A percentile compares a stretch with the other conserved stretches of the same genome.
phyloP scores from a whole-genome alignment of 1,140 invertebrate species.

The Cepaea nemoralis region DNA sequence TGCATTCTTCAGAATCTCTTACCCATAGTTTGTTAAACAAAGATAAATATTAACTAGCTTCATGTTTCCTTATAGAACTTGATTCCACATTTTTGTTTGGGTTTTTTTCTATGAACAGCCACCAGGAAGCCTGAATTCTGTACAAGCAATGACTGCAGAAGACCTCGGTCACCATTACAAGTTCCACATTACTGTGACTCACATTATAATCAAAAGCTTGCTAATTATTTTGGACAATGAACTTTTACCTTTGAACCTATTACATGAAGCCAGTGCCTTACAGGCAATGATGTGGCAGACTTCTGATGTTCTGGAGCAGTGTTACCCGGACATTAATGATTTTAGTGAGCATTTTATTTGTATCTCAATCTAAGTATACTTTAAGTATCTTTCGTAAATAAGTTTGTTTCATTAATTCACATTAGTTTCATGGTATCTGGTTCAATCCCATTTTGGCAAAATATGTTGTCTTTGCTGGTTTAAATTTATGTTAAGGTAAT shows the following conservation, averaged over 20 bases:
- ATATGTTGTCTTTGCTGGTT: no score
- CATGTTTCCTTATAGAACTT: no score
- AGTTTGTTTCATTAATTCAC: no score
- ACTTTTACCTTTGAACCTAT: slow-evolving; percentile 40
- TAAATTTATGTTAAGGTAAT: no score
- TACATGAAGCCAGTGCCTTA: slow-evolving; percentile 7
- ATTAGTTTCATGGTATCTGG: no score
- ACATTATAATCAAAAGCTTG: slow-evolving; percentile 37
- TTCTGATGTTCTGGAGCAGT: slow-evolving; percentile 27
- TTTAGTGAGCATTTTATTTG: slow-evolving; percentile 16
- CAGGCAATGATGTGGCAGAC: slow-evolving; percentile 32
- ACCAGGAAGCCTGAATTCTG: slow-evolving; percentile 10
- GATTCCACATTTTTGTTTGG: no score
- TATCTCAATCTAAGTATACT: no score
- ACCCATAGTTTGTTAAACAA: no score
- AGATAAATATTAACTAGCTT: no score
- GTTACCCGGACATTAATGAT: slow-evolving; percentile 32
- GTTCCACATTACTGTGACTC: slow-evolving; percentile 43
- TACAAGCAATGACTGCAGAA: slow-evolving; percentile 9
- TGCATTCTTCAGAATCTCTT: no score
- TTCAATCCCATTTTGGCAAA: no score
- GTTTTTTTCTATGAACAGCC: slow-evolving; percentile 31
- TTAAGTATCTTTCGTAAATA: no score
- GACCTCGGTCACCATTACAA: slow-evolving; percentile 44
- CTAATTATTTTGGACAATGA: slow-evolving; percentile 39